Evolutionary conservation across 2,113 vertebrate species (phyloP).

Genomic region (Mohoua ochrocephala): DNA sequence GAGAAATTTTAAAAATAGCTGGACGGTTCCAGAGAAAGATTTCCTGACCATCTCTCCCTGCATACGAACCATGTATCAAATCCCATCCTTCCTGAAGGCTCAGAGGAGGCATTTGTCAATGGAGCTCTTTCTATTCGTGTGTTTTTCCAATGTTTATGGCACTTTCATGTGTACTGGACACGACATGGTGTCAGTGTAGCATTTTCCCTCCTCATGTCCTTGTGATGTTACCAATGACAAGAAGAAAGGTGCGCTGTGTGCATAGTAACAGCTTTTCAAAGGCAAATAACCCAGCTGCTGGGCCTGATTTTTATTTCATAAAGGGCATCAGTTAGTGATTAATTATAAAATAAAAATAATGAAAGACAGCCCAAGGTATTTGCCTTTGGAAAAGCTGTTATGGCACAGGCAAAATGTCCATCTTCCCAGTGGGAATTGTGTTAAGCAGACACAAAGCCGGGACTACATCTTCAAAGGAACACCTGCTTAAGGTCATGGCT

Average conservation of each 20-base stretch:
- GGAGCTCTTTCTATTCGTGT: background rate
- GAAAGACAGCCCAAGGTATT: background rate
- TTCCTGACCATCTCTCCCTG: background rate
- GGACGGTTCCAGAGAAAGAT: background rate
- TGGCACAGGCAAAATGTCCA: accelerated
- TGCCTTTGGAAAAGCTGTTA: background rate
- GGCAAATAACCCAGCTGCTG: background rate
- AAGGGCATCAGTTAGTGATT: background rate
- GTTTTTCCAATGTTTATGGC: background rate
- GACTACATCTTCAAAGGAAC: background rate
- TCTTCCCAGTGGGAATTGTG: background rate
- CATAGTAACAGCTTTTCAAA: conserved; percentile 1
- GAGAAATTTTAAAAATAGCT: background rate
- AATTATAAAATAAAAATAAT: conserved; percentile 2
- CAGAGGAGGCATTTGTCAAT: background rate
- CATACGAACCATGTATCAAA: accelerated
- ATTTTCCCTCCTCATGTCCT: background rate
- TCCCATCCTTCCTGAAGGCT: background rate
- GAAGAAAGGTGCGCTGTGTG: background rate
- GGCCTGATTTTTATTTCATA: background rate
- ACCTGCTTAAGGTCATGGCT: background rate
- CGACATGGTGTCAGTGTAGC: background rate
- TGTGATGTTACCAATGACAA: background rate
- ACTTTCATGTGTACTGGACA: background rate
- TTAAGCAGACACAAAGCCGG: background rate